A percentile compares a stretch with the other conserved stretches of the same genome.
These are phyloP conservation scores for Rhinatrema bivittatum DNA, from an alignment of 2,797 vertebrate genomes.

Conservation along the genomic window DNA sequence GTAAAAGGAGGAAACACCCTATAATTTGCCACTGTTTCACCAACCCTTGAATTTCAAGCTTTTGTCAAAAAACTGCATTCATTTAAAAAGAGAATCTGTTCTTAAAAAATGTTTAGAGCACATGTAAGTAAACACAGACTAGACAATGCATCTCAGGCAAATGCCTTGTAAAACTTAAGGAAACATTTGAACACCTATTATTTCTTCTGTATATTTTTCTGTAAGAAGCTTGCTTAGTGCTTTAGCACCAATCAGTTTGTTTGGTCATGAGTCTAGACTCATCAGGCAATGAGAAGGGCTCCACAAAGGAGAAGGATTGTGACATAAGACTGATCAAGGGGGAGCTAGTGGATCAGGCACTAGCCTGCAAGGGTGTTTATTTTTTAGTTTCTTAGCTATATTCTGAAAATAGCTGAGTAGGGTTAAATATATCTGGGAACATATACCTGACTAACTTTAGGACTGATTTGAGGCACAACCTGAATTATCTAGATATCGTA, in stretches of 20 bases:
- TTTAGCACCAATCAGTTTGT: conserved; percentile 27
- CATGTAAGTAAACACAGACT: conserved; percentile 52
- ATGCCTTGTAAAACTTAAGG: conserved; percentile 46
- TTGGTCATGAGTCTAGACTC: conserved; percentile 37
- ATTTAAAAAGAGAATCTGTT: conserved; percentile 43
- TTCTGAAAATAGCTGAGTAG: too few species aligned
- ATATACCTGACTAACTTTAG: too few species aligned
- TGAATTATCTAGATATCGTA: too few species aligned
- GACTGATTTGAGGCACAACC: too few species aligned
- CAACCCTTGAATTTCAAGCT: conserved; percentile 49
- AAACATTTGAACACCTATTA: conserved; percentile 17
- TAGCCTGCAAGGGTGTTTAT: too few species aligned
- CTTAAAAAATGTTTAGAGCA: conserved; percentile 43
- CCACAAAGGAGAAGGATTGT: too few species aligned
- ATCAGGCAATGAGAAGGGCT: too few species aligned
- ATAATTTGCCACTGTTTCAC: conserved; percentile 52
- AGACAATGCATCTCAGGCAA: conserved; percentile 43
- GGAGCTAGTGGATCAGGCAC: too few species aligned
- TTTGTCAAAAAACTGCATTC: conserved; percentile 48
- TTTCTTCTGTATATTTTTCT: conserved; percentile 2
- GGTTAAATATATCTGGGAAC: too few species aligned
- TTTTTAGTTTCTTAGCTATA: too few species aligned
- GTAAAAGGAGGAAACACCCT: conserved; percentile 57
- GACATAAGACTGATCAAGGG: too few species aligned
- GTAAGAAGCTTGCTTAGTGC: conserved; percentile 6